Evolutionary conservation across 2,888 invertebrate species (phyloP), one percentile per base, ranked within the genome.

Genomic region (Agrenia bidenticulata): DNA sequence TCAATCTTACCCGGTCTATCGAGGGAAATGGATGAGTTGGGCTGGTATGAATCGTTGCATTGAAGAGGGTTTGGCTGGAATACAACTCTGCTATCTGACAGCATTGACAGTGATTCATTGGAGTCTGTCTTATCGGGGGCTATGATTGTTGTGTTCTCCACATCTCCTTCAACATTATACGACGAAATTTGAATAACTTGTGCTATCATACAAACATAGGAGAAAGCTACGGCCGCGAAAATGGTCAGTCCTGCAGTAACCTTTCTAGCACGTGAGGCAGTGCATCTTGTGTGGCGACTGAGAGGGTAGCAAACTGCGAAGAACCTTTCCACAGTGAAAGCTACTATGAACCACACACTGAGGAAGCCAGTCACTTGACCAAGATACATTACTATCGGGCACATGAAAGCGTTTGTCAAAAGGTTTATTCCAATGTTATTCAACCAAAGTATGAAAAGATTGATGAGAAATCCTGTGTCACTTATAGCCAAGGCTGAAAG

Each of bases 311-410:
- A 82, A 1, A 92, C 90, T 0, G 90, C 92, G 7, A 92, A 86
- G 78, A 89, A 92, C 24, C 92, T 84, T 78, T 93, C 92, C 1
- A 90, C 84, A 0, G 92, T 92, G 78, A 93, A 92, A 0, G 90
- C 88, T 7, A 92, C 88, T 24, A 92, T 89, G 68, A 91, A 84
- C 92, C 92, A 93, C 19, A 61, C 59, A 59, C 91, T 90, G 61
- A 88, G 81, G 77, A 89, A 89, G 77, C 89, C 87, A 69, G 87
- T 86, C 63, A 89, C 84, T 75, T 87, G 87, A 23, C 87, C 85
- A n/a, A 86, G 77, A 78, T 90, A 93, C 7, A 88, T 84, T 73
- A 88, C 85, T 39, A 86, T 79, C 77, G 92, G 89, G 77, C 93
- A 93, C 67, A 86, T 84, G 0, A 85, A 85, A 11, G 41, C 37